Evolutionary conservation across 2,888 invertebrate species (phyloP), one percentile per base, ranked within the genome.

Genomic region (Apantesis nais): DNA sequence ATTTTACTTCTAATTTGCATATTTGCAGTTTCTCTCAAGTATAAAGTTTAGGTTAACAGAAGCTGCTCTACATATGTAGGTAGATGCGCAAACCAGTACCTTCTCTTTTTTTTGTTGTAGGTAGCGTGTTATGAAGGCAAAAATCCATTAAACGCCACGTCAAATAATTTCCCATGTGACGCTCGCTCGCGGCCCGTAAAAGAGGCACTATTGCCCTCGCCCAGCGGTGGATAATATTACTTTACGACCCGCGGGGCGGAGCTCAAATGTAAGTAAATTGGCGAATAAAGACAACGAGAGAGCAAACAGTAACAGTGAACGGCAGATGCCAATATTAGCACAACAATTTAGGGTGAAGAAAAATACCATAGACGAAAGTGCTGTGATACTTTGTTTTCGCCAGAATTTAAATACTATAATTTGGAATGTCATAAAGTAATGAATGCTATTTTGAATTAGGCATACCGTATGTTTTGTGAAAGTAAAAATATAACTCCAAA

Each of bases 81-180:
- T 81, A 73, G 74, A 70, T 64, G 81, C 84, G 82, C 82, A 82
- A 82, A 82, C 85, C 73, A 83, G 78, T 87, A 85, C 74, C 83
- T 85, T 83, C 82, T 85, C 88, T 89, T 92, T 93, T 93, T 93
- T 94, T 89, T 90, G 88, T 88, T 86, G 91, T 89, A 91, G 91
- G 91, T 93, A 90, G 93, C 93, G 91, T 93, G 94, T 94, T 94
- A 94, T 94, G 94, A 93, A 92, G 93, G 94, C 94, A 93, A 93
- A 93, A 94, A 94, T 94, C 94, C 94, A 95, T 95, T 95, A 95
- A 95, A 94, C 92, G 93, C 87, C 91, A 93, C 93, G 94, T 95
- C 94, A 94, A 95, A 95, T 95, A 95, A 95, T 94, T 95, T 95
- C 94, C 94, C 94, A 93, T 93, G 94, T 93, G 94, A 93, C 94